Base-by-base conservation (phyloP, 92 coral and sea anemone species). In the Zoanthus sansibaricus region DNA sequence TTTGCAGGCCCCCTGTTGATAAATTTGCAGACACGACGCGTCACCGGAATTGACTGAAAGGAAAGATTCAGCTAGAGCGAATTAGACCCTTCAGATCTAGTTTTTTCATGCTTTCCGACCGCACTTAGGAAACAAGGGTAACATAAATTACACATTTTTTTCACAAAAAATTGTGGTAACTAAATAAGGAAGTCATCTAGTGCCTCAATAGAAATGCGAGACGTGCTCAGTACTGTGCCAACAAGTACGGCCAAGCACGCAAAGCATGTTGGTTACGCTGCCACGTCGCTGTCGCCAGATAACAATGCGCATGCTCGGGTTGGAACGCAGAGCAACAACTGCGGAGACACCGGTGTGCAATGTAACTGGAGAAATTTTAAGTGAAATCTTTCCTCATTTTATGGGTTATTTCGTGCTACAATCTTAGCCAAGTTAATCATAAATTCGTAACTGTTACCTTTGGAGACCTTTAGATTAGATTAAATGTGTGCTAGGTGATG, bases 221-320 rank as follows among this genome's bases (percentile, higher is more conserved):
- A 17, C n/a, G n/a, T 25, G 25, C 25, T 25, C 25, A 25, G 25
- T 25, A 25, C 25, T 25, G 69, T 69, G 74, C 74, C 74, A 69
- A 69, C 74, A 12, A 31, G 74, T 30, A 69, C 16, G 0, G 16
- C 7, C 17, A 20, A 7, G 74, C 44, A 72, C 89, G 91, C 94
- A 88, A 91, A 68, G 94, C 91, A 83, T 91, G 68, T 54, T 80
- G 15, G 76, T 58, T 76, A 58, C 17, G 0, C 52, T 95, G 98
- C 98, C 98, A 95, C 98, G 98, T 95, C 96, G 98, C 98, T 87
- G 47, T 71, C 85, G 52, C 64, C 66, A 76, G 33, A 46, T 83
- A 66, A 55, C 15, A 88, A 83, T 95, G 98, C 98, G 98, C 98
- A 95, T 87, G 95, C 89, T 88, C 95, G 25, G 37, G 33, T 30